A percentile compares a stretch with the other conserved stretches of the same genome.
These are phyloP conservation scores for Diabrotica virgifera DNA, from an alignment of 1,140 invertebrate species.

Conservation along the genomic window DNA sequence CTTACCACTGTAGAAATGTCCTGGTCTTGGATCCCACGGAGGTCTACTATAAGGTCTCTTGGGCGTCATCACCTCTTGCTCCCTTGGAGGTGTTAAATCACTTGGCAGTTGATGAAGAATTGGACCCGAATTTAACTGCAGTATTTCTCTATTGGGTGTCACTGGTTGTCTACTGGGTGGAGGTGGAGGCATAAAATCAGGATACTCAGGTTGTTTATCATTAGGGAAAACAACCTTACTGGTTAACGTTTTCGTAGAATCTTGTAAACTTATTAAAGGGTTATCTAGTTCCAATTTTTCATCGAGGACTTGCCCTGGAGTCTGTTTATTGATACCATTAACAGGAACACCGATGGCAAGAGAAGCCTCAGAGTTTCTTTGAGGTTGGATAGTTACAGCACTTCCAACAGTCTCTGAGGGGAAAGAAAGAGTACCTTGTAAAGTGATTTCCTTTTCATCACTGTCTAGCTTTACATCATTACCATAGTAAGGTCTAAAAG, in stretches of 20 bases:
- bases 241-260: background rate
- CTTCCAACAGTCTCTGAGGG: constrained; percentile 28
- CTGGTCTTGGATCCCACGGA: constrained; percentile 47
- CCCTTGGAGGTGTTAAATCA: constrained; percentile 45
- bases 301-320: constrained; percentile 46
- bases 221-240: constrained; percentile 46
- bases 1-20: constrained; percentile 45
- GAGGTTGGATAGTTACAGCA: constrained; percentile 42
- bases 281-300: constrained; percentile 41
- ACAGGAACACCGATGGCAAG: constrained; percentile 44
- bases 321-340: constrained; percentile 33
- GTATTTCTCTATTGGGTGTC: constrained; percentile 37
- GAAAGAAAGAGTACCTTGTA: background rate
- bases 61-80: constrained; percentile 29
- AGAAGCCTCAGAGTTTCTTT: constrained; percentile 44
- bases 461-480: constrained; percentile 5
- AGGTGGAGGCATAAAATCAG: constrained; percentile 25
- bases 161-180: constrained; percentile 15
- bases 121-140: constrained; percentile 45
- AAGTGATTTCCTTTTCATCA: constrained; percentile 6
- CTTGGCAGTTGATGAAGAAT: constrained; percentile 47
- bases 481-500: constrained; percentile 41
- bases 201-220: constrained; percentile 32
- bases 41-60: constrained; percentile 38
- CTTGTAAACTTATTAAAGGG: constrained; percentile 37